Conservation (phyloP, 2,797 vertebrate genomes). For the Erethizon dorsatum region DNA sequence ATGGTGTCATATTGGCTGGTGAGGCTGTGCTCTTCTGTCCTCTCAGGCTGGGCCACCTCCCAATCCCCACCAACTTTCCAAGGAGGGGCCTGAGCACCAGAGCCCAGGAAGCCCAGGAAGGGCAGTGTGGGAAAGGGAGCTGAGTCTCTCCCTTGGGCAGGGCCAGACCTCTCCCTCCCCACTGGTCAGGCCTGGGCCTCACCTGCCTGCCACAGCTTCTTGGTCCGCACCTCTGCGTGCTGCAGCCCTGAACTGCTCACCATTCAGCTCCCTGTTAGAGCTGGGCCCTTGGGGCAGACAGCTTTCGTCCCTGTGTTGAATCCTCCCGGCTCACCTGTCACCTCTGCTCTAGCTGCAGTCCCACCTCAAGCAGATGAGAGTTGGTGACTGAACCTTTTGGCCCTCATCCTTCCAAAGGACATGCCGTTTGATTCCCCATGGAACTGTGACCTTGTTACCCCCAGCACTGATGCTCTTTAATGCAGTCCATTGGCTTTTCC, state of each 20-base stretch:
- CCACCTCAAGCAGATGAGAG: background rate
- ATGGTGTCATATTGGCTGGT: rapidly evolving
- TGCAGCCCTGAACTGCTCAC: no score
- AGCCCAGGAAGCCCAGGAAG: background rate
- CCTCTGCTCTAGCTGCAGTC: background rate
- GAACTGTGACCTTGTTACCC: background rate
- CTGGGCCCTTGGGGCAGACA: background rate
- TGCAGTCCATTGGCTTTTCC: background rate
- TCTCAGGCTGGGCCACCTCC: no score
- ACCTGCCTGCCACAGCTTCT: no score
- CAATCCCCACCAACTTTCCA: background rate
- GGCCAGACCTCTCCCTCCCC: background rate
- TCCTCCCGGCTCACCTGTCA: background rate
- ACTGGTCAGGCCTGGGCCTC: background rate
- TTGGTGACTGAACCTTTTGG: background rate
- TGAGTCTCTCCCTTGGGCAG: background rate
- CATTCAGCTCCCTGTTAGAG: background rate
- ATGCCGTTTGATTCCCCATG: background rate
- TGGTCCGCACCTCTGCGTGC: rapidly evolving
- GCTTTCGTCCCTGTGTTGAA: background rate
- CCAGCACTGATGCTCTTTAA: no score
- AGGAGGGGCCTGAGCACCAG: background rate
- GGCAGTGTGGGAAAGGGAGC: no score
- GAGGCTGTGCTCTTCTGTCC: background rate
- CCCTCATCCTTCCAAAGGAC: background rate